phyloP scores from a whole-genome alignment of 2,113 vertebrate genomes.

The Oncorhynchus mykiss region DNA sequence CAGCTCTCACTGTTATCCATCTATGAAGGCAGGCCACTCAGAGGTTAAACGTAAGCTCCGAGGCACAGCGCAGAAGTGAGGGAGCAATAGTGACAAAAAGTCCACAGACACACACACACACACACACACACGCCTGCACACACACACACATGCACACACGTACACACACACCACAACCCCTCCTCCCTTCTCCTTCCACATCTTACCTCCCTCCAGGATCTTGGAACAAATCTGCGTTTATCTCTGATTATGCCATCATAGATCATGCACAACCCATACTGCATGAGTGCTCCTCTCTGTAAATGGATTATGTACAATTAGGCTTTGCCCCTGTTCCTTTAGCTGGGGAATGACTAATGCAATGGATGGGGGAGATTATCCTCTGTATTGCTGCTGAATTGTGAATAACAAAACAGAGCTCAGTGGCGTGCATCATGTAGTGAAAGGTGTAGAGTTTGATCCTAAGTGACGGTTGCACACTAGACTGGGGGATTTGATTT shows the following conservation, averaged over 20 bases:
- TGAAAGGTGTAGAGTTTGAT: too few species aligned
- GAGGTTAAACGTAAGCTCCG: conserved; percentile 9
- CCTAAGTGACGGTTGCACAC: too few species aligned
- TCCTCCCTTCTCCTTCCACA: not conserved
- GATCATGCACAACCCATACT: conserved; percentile 40
- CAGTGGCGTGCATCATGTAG: too few species aligned
- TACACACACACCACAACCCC: conserved; percentile 9
- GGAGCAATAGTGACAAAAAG: not conserved
- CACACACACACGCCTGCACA: not conserved
- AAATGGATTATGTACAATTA: conserved; percentile 58
- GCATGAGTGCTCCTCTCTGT: conserved; percentile 37
- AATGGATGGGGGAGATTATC: conserved; percentile 33
- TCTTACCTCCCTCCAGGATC: not conserved
- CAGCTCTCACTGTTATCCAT: too few species aligned
- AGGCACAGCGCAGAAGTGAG: conserved; percentile 14
- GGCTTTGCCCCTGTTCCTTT: conserved; percentile 26
- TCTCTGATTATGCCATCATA: conserved; percentile 41
- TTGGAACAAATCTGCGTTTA: not conserved
- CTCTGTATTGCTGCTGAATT: not conserved
- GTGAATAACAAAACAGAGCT: too few species aligned
- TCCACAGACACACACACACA: not conserved
- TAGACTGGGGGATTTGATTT: not conserved
- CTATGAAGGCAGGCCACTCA: not conserved
- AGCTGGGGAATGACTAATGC: conserved; percentile 27
- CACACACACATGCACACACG: conserved; percentile 7